Conservation (phyloP, 2,888 invertebrate genomes). For the Epistrophe eligans region DNA sequence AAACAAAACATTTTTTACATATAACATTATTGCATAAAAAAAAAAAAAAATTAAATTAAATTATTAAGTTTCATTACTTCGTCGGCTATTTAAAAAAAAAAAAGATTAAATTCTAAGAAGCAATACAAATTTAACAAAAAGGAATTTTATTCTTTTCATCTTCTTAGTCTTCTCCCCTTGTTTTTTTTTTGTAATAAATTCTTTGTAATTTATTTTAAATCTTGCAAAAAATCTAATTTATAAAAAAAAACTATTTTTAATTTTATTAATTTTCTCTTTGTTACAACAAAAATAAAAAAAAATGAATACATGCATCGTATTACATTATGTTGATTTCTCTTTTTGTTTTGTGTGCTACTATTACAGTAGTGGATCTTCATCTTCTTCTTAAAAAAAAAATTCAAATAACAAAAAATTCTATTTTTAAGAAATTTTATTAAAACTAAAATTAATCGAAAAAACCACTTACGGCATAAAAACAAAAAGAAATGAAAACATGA, state of each 20-base stretch:
- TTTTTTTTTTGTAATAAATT: constrained; percentile 51
- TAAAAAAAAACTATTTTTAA: constrained; percentile 41
- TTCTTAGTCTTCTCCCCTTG: constrained; percentile 52
- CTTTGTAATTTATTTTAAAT: constrained; percentile 54
- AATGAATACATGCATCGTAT: constrained; percentile 56
- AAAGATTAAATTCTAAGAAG: constrained; percentile 74
- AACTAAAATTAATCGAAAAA: constrained; percentile 44
- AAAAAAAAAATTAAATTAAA: constrained; percentile 63
- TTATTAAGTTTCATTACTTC: constrained; percentile 76
- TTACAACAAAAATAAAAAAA: constrained; percentile 40
- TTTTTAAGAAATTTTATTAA: constrained; percentile 53
- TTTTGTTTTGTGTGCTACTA: constrained; percentile 69
- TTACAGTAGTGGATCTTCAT: constrained; percentile 58
- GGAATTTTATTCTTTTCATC: constrained; percentile 48
- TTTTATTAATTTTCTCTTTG: constrained; percentile 51
- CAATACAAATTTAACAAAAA: constrained; percentile 75
- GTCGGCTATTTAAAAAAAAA: constrained; percentile 62
- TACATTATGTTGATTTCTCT: constrained; percentile 62
- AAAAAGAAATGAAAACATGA: constrained; percentile 77
- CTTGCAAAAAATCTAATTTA: constrained; percentile 67
- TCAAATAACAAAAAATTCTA: constrained; percentile 35
- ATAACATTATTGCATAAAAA: constrained; percentile 71
- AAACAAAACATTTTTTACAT: constrained; percentile 75
- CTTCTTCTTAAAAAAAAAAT: too few relatives aligned
- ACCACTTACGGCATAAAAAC: constrained; percentile 58